Conservation (phyloP, 2,113 vertebrate genomes). For the Vimba vimba region DNA sequence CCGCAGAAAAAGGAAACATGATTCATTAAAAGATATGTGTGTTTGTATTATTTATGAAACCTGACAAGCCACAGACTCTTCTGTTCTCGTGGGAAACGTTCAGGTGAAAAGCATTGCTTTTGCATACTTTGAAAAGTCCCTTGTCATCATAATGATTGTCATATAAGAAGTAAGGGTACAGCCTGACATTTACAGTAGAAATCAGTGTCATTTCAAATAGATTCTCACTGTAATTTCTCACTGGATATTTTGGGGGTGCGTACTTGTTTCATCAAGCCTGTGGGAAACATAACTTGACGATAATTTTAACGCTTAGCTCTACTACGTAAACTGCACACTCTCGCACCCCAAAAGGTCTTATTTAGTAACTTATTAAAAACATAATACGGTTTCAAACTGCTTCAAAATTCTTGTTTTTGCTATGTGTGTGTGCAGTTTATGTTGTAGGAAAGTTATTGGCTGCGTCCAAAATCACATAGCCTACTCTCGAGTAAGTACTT, state of each 20-base stretch:
- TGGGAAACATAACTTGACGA: too few relatives aligned
- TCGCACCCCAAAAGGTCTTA: too few relatives aligned
- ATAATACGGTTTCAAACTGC: too few relatives aligned
- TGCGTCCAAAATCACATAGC: too few relatives aligned
- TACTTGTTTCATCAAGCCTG: background rate
- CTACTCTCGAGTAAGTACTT: too few relatives aligned
- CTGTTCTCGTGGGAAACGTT: background rate
- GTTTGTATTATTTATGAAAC: background rate
- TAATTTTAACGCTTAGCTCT: too few relatives aligned
- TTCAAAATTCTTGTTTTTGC: too few relatives aligned
- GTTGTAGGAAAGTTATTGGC: too few relatives aligned
- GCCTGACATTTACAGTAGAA: background rate
- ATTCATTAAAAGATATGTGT: background rate
- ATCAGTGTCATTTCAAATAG: background rate
- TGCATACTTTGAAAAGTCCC: conserved; percentile 13
- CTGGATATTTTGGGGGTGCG: background rate
- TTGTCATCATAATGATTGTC: background rate
- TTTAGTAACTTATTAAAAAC: too few relatives aligned
- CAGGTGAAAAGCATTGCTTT: background rate
- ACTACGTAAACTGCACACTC: too few relatives aligned
- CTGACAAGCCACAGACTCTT: background rate
- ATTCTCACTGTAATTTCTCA: background rate
- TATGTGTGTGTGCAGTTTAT: too few relatives aligned
- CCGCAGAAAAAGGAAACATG: background rate
- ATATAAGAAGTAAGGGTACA: background rate